phyloP scores from a whole-genome alignment of 2,888 invertebrate species.

The Chrysomela aeneicollis region DNA sequence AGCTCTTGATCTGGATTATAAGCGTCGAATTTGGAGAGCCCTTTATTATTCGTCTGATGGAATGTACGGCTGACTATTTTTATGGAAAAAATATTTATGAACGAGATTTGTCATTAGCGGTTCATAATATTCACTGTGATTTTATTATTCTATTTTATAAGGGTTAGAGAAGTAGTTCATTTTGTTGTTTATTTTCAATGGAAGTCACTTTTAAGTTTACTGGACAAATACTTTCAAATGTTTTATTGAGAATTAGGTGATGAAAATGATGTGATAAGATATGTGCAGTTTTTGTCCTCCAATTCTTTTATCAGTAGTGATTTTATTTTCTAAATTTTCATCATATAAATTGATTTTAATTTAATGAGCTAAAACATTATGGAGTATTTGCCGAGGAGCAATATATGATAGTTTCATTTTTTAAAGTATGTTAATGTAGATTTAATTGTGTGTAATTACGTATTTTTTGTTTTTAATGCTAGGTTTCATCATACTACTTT shows the following conservation, averaged over 20 bases:
- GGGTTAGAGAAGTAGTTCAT: conserved; percentile 38
- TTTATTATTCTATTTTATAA: conserved; percentile 31
- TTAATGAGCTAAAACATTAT: conserved; percentile 33
- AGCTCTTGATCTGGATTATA: too few relatives aligned
- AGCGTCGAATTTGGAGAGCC: too few relatives aligned
- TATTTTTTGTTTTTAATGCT: conserved; percentile 28
- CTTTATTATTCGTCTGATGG: background rate
- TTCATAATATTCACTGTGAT: conserved; percentile 35
- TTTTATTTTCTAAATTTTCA: conserved; percentile 27
- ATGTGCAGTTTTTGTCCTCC: conserved; percentile 28
- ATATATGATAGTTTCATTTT: conserved; percentile 30
- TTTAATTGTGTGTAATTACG: conserved; percentile 22
- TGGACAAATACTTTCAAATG: conserved; percentile 34
- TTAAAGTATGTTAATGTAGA: conserved; percentile 29
- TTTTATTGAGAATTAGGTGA: conserved; percentile 35
- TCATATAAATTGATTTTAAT: conserved; percentile 29
- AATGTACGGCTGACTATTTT: conserved; percentile 4
- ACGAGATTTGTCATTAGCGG: conserved; percentile 2
- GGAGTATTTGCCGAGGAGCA: conserved; percentile 38
- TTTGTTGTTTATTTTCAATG: conserved; percentile 34
- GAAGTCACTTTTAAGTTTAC: conserved; percentile 30
- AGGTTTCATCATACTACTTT: conserved; percentile 32
- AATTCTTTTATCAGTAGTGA: conserved; percentile 14
- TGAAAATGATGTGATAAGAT: conserved; percentile 36
- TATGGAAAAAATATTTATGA: conserved; percentile 3